phyloP scores from a whole-genome alignment of 2,113 vertebrate species.

The Desmodus rotundus region DNA sequence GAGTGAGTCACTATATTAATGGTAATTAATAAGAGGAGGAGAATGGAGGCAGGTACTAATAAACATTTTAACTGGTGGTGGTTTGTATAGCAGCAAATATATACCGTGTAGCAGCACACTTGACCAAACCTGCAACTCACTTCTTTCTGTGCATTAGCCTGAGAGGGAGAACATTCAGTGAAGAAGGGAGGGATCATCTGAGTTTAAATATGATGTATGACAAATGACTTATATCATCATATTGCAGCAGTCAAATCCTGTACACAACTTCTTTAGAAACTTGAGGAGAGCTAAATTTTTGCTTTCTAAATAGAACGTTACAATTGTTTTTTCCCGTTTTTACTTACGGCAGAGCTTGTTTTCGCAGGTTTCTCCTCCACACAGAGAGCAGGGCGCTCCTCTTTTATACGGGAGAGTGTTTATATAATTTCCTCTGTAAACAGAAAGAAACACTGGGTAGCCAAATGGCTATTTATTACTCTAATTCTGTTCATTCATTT shows the following conservation, averaged over 20 bases:
- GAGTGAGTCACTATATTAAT: background rate
- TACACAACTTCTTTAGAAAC: background rate
- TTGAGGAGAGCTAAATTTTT: background rate
- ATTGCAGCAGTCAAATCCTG: background rate
- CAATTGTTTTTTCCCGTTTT: background rate
- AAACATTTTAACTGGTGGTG: background rate
- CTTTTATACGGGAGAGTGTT: constrained; percentile 57
- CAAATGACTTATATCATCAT: background rate
- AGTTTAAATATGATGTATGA: background rate
- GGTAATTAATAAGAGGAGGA: background rate
- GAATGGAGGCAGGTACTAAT: background rate
- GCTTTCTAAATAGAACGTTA: background rate
- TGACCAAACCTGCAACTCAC: background rate
- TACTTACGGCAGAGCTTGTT: constrained; percentile 82
- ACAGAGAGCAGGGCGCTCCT: constrained; percentile 67
- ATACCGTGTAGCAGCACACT: background rate
- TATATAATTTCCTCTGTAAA: constrained; percentile 52
- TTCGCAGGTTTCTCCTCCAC: constrained; percentile 69
- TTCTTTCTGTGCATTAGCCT: background rate
- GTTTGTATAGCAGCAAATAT: background rate
- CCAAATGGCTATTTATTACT: background rate
- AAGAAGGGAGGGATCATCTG: background rate
- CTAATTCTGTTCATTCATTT: background rate
- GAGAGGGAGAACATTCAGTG: background rate
- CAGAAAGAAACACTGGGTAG: background rate